These are phyloP conservation scores for Ctenodactylus gundi DNA, from an alignment of 2,113 vertebrate species.

Conservation along the genomic window DNA sequence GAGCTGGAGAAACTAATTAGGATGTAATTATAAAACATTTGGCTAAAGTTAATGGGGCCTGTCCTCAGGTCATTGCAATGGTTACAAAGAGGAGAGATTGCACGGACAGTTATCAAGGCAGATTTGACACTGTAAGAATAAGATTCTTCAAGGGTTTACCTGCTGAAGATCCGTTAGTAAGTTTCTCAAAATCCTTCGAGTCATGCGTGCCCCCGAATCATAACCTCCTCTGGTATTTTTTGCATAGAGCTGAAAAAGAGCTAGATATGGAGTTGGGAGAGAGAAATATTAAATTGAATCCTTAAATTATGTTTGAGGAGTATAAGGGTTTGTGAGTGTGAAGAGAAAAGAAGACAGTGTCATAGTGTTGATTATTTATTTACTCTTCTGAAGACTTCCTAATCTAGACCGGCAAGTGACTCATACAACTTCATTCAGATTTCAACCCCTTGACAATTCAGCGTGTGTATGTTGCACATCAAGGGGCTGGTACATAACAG, in stretches of 20 bases:
- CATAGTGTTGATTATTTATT: not conserved
- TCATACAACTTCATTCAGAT: not conserved
- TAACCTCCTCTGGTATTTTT: constrained; percentile 41
- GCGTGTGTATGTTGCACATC: not conserved
- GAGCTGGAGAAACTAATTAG: not conserved
- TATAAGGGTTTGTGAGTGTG: not conserved
- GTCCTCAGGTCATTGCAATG: not conserved
- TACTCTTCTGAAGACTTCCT: not conserved
- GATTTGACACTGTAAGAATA: not conserved
- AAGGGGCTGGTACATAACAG: not conserved
- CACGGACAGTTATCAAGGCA: not conserved
- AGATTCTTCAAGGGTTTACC: constrained; percentile 78
- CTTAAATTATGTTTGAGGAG: not conserved
- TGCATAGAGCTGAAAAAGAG: constrained; percentile 85
- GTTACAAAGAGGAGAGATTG: not conserved
- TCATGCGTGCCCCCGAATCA: constrained; percentile 74
- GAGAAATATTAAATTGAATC: not conserved
- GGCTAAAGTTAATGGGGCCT: not conserved
- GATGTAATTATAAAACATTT: not conserved
- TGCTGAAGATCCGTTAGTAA: constrained; percentile 89
- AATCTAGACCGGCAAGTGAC: not conserved
- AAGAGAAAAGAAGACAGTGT: not conserved
- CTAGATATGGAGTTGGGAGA: constrained; percentile 73
- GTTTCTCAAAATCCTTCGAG: constrained; percentile 81
- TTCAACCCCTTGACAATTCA: not conserved